Evolutionary conservation across 2,888 invertebrate species (phyloP).

Genomic region (Trimorus sp.): DNA sequence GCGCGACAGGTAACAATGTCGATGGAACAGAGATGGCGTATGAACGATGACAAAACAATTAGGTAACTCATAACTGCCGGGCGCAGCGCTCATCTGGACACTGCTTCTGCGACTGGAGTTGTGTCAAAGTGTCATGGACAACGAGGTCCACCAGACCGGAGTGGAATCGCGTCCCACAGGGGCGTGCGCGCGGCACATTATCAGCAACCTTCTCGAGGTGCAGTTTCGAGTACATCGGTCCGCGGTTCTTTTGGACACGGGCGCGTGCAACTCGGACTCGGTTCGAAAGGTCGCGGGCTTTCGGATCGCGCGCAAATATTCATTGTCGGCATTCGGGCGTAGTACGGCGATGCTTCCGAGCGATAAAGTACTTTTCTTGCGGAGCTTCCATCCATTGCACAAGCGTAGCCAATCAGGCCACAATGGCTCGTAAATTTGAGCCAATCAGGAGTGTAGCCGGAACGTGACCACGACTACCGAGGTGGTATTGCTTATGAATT

Average conservation of each 20-base stretch:
- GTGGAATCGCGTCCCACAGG: conserved; percentile 76
- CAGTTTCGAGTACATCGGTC: conserved; percentile 34
- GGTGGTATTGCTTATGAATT: conserved; percentile 80
- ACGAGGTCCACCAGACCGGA: conserved; percentile 80
- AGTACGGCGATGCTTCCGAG: conserved; percentile 66
- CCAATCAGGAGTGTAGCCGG: conserved; percentile 78
- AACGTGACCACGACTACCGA: conserved; percentile 77
- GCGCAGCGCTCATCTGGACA: conserved; percentile 74
- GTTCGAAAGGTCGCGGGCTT: not conserved
- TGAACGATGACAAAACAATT: conserved; percentile 81
- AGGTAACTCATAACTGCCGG: conserved; percentile 81
- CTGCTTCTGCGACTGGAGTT: conserved; percentile 73
- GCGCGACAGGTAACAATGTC: conserved; percentile 48
- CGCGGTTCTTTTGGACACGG: conserved; percentile 10
- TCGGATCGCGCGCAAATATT: conserved; percentile 24
- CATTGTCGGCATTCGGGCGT: conserved; percentile 19
- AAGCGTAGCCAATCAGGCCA: conserved; percentile 80
- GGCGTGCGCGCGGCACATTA: conserved; percentile 74
- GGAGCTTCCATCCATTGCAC: conserved; percentile 75
- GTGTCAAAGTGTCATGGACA: conserved; percentile 81
- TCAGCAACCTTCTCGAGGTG: conserved; percentile 67
- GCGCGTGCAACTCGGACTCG: not conserved
- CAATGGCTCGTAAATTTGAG: conserved; percentile 80
- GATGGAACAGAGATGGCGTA: conserved; percentile 57
- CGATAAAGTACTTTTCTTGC: conserved; percentile 77